A percentile compares a stretch with the other conserved stretches of the same genome.
These are phyloP conservation scores for Lathronympha strigana DNA, from an alignment of 2,888 invertebrate species.

Conservation along the genomic window DNA sequence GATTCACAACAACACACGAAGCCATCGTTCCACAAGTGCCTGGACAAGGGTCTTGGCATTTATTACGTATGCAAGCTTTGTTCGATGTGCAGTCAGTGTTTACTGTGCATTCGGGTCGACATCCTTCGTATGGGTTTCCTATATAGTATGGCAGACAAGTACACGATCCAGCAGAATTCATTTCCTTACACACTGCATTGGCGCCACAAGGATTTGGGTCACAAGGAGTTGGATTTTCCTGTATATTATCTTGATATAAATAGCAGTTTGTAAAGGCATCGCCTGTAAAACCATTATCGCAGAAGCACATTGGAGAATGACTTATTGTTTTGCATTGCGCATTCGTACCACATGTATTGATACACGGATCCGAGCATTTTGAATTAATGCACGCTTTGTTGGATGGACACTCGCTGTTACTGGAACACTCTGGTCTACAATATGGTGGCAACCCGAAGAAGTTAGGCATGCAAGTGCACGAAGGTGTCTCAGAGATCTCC, in stretches of 20 bases:
- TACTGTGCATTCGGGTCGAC: slow-evolving; percentile 89
- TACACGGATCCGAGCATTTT: slow-evolving; percentile 87
- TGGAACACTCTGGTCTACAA: slow-evolving; percentile 89
- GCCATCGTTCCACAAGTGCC: slow-evolving; percentile 90
- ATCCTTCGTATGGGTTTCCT: slow-evolving; percentile 92
- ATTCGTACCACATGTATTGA: slow-evolving; percentile 88
- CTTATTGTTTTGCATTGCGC: slow-evolving; percentile 89
- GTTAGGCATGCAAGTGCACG: slow-evolving; percentile 87
- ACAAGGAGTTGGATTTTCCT: slow-evolving; percentile 82
- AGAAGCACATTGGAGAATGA: slow-evolving; percentile 90
- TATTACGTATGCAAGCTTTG: slow-evolving; percentile 88
- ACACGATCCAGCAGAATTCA: slow-evolving; percentile 86
- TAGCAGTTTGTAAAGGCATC: slow-evolving; percentile 87
- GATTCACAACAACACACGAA: slow-evolving; percentile 88
- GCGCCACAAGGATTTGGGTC: slow-evolving; percentile 86
- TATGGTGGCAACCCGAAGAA: slow-evolving; percentile 90
- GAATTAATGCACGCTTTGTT: slow-evolving; percentile 87
- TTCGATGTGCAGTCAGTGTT: slow-evolving; percentile 89
- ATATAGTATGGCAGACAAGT: slow-evolving; percentile 88
- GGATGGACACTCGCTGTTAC: slow-evolving; percentile 87
- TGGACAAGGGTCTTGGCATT: slow-evolving; percentile 91
- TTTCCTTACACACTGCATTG: slow-evolving; percentile 86
- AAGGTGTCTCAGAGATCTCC: slow-evolving; percentile 82
- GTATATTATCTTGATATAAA: slow-evolving; percentile 65
- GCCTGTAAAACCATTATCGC: slow-evolving; percentile 86